Base-by-base conservation (phyloP, 1,140 invertebrate species). In the Neodiprion virginianus region DNA sequence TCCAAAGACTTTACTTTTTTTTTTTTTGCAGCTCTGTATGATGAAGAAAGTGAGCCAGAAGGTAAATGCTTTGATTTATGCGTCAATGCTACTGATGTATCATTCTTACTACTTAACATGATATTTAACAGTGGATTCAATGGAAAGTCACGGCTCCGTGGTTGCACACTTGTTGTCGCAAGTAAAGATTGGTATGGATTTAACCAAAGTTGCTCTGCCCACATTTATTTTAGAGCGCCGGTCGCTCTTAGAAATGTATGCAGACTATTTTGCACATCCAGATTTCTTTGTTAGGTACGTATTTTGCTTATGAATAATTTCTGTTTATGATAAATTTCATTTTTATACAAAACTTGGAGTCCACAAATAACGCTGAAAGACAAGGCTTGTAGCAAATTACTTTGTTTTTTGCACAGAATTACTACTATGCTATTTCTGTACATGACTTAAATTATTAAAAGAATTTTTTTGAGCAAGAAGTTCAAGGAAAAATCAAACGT, bases 121-220 rank as follows among this genome's bases (percentile, higher is more conserved):
- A 61, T 76, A 67, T 61, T n/a, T 40, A 17, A 23, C 50, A 88
- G 91, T 94, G 80, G 90, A 91, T 74, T 96, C 95, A 17, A 94
- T 99, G 92, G 97, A 98, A 88, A 94, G 93, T 77, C 97, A 99
- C 87, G 97, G 97, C 69, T 98, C 96, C 69, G 96, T 99, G 76
- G 95, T 99, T 78, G 95, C 95, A 69, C 97, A 98, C 88, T 90
- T 99, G 14, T 88, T 99, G 71, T 98, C 97, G 47, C 97, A 98
- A 92, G 96, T 98, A 72, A 95, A 98, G 87, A 98, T 99, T 83
- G 98, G 98, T 69, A 99, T 99, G 98, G 98, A 99, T 88, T 91
- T 99, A 80, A 99, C 98, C 3, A 99, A 98, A 92, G 97, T 99
- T 73, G 96, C 96, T 49, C 88, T 99, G 74, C 97, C 97, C n/a